Conservation (phyloP, 2,113 vertebrate genomes). For the Thunnus maccoyii region DNA sequence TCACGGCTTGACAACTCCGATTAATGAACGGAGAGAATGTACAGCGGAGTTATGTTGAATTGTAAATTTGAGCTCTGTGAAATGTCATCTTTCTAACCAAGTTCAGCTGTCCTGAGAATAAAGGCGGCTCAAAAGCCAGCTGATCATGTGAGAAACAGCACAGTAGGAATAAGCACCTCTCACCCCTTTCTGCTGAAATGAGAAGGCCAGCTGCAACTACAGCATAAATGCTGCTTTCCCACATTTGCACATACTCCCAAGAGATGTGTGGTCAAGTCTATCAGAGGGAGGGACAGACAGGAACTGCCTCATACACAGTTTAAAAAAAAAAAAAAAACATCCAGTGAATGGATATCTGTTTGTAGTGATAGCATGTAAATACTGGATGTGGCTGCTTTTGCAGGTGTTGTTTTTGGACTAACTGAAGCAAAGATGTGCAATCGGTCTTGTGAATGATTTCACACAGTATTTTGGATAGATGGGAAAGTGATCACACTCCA, state of each 20-base stretch:
- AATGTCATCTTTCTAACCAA: constrained; percentile 24
- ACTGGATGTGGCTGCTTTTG: constrained; percentile 4
- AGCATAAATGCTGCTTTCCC: constrained; percentile 58
- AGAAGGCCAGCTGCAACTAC: constrained; percentile 73
- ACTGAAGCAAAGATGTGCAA: constrained; percentile 2
- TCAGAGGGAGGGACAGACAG: constrained; percentile 34
- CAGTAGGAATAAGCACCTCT: constrained; percentile 42
- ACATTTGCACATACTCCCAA: constrained; percentile 70
- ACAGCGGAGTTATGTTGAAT: constrained; percentile 6
- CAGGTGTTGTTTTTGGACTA: constrained; percentile 42
- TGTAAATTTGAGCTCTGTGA: constrained; percentile 31
- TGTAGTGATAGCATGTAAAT: constrained; percentile 4
- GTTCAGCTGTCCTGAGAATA: constrained; percentile 27
- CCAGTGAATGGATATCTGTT: not conserved
- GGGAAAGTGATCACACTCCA: constrained; percentile 17
- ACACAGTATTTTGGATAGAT: constrained; percentile 18
- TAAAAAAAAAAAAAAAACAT: constrained; percentile 22
- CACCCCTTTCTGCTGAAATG: constrained; percentile 48
- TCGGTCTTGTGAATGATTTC: constrained; percentile 14
- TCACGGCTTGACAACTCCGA: not conserved
- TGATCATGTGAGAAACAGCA: constrained; percentile 66
- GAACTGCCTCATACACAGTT: constrained; percentile 35
- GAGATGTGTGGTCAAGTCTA: constrained; percentile 61
- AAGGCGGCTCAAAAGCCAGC: constrained; percentile 35
- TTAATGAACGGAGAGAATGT: constrained; percentile 8